Conservation (phyloP, 2,888 invertebrate genomes). For the Sphinx pinastri region DNA sequence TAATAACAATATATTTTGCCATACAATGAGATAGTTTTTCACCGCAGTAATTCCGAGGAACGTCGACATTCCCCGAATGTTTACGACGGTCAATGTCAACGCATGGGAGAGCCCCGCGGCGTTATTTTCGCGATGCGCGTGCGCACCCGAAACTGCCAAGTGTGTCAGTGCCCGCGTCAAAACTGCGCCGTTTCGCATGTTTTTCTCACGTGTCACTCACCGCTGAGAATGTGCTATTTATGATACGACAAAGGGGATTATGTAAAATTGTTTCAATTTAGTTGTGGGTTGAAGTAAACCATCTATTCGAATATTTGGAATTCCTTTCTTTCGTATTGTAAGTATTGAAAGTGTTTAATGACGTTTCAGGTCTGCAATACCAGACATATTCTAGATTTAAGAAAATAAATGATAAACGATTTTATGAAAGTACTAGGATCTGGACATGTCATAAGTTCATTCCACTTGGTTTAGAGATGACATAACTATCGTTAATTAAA, state of each 20-base stretch:
- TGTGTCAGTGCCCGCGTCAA: constrained; percentile 52
- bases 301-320: too few species aligned
- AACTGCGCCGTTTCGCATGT: constrained; percentile 17
- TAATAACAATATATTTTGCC: too few species aligned
- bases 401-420: too few species aligned
- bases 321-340: too few species aligned
- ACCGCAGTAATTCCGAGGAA: background rate
- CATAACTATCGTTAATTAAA: too few species aligned
- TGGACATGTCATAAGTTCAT: too few species aligned
- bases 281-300: background rate
- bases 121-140: constrained; percentile 49
- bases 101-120: constrained; percentile 39
- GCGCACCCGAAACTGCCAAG: constrained; percentile 45
- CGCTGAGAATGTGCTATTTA: background rate
- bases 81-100: constrained; percentile 46
- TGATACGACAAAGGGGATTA: background rate
- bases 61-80: background rate
- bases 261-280: background rate
- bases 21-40: too few species aligned
- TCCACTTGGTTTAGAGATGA: too few species aligned
- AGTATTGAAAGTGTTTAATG: too few species aligned
- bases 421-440: too few species aligned
- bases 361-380: too few species aligned
- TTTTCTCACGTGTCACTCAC: constrained; percentile 7
- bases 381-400: too few species aligned